Base-by-base conservation (phyloP, 2,113 vertebrate species). In the Zeus faber region DNA sequence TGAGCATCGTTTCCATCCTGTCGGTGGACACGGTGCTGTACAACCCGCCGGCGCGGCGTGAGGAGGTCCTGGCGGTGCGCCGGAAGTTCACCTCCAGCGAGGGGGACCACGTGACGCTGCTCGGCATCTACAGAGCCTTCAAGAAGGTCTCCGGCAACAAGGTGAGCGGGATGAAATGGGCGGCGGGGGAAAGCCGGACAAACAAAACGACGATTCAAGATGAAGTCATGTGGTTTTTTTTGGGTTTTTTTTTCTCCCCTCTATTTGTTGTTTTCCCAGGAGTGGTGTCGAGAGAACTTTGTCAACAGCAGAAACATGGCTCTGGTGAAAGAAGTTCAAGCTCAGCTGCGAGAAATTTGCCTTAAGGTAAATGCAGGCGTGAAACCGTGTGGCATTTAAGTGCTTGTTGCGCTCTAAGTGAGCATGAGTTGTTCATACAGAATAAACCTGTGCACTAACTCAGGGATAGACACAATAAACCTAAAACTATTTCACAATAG, bases 241-340 rank as follows among this genome's bases (percentile, higher is more conserved):
- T n/a, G n/a, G n/a, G n/a, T n/a, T n/a, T n/a, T n/a, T n/a, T n/a
- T n/a, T n/a, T n/a, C n/a, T n/a, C n/a, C n/a, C n/a, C n/a, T n/a
- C n/a, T n/a, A 1, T 9, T 61, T 31, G 55, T 7, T 53, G 5
- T 73, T 49, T 22, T 45, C 20, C 25, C 63, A 99, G 97, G 95
- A 93, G 8, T 99, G 97, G 97, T 98, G 95, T 85, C 91, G 85
- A 56, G 95, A 98, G 66, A 97, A 98, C 81, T 98, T 98, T 47
- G 89, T 99, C 59, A 98, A 98, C 29, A 77, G 87, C 83, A 93
- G 93, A 72, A 99, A 98, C 76, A 95, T 99, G 96, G 74, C 82
- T 54, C 83, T 98, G 25, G 94, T 92, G 57, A 90, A 86, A 2
- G 94, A 98, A 0, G 89, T 99, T 52, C 91, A 93, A 82, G 86